Conservation (phyloP, 2,113 vertebrate genomes). For the Genyomyrus donnyi region DNA sequence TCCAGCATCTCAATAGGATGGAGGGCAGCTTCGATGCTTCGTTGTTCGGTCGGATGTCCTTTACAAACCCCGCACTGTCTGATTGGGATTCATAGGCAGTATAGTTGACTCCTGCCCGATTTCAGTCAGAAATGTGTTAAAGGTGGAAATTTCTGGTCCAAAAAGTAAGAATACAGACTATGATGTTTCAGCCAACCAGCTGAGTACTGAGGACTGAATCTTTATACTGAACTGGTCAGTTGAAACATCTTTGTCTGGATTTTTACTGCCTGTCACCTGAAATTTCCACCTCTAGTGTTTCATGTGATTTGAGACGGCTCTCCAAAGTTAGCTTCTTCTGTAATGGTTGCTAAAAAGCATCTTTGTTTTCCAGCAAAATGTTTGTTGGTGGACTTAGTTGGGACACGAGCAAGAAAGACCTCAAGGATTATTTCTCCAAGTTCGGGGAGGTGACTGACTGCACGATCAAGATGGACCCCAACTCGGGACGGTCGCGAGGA, state of each 20-base stretch:
- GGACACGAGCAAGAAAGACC: slow-evolving; percentile 98
- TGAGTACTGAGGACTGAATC: background rate
- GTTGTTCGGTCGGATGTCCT: background rate
- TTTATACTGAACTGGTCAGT: background rate
- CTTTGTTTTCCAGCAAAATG: slow-evolving; percentile 79
- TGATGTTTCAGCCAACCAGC: background rate
- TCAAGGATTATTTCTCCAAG: slow-evolving; percentile 97
- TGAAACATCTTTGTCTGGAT: background rate
- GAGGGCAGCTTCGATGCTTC: background rate
- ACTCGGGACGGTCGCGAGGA: slow-evolving; percentile 91
- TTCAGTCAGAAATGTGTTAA: background rate
- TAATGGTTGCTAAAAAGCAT: background rate
- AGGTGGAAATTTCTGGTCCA: background rate
- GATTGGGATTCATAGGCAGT: background rate
- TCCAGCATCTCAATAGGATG: background rate
- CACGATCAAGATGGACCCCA: slow-evolving; percentile 98
- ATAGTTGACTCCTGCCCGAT: background rate
- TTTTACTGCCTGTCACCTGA: background rate
- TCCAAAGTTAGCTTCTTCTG: background rate
- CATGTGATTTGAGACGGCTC: background rate
- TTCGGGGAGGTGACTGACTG: slow-evolving; percentile 96
- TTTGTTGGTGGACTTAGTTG: slow-evolving; percentile 97
- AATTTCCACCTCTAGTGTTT: background rate
- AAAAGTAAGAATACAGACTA: background rate
- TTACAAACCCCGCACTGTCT: background rate